Percentiles rank a stretch among this genome's conserved stretches.
Evolutionary conservation across 2,113 vertebrate species (phyloP).

Genomic region (Electrona antarctica): DNA sequence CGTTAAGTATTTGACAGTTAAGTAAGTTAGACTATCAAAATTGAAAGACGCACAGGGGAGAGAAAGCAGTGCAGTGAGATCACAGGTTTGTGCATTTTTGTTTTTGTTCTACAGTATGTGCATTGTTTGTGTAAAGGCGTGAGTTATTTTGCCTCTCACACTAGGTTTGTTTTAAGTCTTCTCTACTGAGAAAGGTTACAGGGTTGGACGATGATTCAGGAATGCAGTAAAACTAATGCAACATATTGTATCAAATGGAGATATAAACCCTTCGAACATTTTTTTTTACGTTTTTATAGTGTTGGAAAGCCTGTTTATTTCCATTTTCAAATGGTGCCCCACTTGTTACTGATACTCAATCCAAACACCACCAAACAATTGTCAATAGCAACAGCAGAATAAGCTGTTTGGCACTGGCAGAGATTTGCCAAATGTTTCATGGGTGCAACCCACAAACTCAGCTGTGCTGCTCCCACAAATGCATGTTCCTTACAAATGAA

Average conservation of each 20-base stretch:
- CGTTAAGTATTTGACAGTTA: background rate
- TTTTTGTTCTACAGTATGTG: constrained; percentile 45
- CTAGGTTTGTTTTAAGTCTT: constrained; percentile 20
- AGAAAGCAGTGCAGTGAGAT: background rate
- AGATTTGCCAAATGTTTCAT: too few relatives aligned
- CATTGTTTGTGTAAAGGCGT: constrained; percentile 38
- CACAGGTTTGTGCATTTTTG: constrained; percentile 45
- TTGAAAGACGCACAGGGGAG: background rate
- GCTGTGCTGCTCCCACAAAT: too few relatives aligned
- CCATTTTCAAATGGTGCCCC: too few relatives aligned
- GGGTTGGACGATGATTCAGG: background rate
- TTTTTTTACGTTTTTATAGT: too few relatives aligned
- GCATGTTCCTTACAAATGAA: too few relatives aligned
- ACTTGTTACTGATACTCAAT: too few relatives aligned
- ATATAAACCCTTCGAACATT: background rate
- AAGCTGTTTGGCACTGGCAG: too few relatives aligned
- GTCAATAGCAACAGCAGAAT: too few relatives aligned
- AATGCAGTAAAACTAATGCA: constrained; percentile 24
- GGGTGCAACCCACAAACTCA: too few relatives aligned
- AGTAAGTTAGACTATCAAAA: constrained; percentile 16
- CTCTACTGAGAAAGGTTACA: background rate
- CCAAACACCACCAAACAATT: too few relatives aligned
- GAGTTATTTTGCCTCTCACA: constrained; percentile 4
- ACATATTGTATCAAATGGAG: constrained; percentile 37
- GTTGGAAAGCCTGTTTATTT: too few relatives aligned